These are phyloP conservation scores for Mylabris phalerata DNA, from an alignment of 1,140 invertebrate species.

Conservation along the genomic window DNA sequence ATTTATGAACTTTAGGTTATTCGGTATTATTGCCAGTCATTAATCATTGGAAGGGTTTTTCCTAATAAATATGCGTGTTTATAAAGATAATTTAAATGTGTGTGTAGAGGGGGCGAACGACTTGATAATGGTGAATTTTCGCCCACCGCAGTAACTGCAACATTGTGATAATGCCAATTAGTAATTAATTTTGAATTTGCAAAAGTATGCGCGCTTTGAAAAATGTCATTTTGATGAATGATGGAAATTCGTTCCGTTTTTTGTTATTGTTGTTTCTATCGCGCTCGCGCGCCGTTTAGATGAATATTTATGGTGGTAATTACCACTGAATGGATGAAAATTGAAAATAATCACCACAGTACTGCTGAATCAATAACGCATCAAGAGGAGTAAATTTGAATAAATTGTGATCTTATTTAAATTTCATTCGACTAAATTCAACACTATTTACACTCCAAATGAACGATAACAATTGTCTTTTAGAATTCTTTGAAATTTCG, in stretches of 20 bases:
- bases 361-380: too few relatives aligned
- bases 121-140: conserved; percentile 5
- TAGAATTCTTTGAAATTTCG: too few relatives aligned
- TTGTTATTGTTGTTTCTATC: too few relatives aligned
- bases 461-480: too few relatives aligned
- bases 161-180: conserved; percentile 14
- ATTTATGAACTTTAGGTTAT: conserved; percentile 15
- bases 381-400: too few relatives aligned
- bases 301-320: background rate
- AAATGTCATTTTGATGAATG: conserved; percentile 17
- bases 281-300: too few relatives aligned
- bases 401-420: too few relatives aligned
- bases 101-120: background rate
- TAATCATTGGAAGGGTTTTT: conserved; percentile 15
- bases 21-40: conserved; percentile 15
- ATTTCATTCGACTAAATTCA: too few relatives aligned
- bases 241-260: background rate
- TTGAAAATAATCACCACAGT: conserved; percentile 7
- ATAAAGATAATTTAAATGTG: conserved; percentile 13
- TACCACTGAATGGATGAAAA: conserved; percentile 9
- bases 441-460: too few relatives aligned
- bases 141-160: conserved; percentile 10
- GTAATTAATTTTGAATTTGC: conserved; percentile 12
- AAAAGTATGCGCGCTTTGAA: conserved; percentile 14
- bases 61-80: conserved; percentile 21